These are phyloP conservation scores for Discoglossus pictus DNA, from an alignment of 2,797 vertebrate species.

Conservation along the genomic window DNA sequence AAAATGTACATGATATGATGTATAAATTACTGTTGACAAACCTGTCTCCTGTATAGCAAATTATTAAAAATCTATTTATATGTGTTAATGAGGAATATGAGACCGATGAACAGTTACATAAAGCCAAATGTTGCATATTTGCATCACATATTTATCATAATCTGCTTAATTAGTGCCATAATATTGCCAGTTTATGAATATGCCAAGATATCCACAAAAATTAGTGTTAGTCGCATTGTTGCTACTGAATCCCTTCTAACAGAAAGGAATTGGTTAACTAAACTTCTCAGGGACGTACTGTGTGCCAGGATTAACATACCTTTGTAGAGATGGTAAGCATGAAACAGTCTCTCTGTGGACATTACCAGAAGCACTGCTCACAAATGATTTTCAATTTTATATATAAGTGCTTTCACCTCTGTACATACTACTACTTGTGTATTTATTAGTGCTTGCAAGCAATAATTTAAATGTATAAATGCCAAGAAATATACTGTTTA, in stretches of 20 bases:
- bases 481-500: conserved; percentile 76
- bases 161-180: conserved; percentile 59
- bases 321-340: conserved; percentile 75
- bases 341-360: conserved; percentile 74
- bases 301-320: conserved; percentile 65
- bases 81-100: no score
- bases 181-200: conserved; percentile 59
- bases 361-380: conserved; percentile 72
- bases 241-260: no score
- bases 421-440: conserved; percentile 82
- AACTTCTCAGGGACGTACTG: conserved; percentile 75
- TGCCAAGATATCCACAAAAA: no score
- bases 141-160: conserved; percentile 73
- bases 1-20: no score
- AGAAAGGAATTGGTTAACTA: no score
- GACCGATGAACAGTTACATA: no score
- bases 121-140: conserved; percentile 61
- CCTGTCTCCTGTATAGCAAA: no score
- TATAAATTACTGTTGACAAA: no score
- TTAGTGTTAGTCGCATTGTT: no score
- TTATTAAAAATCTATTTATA: no score
- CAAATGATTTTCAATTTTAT: conserved; percentile 64
- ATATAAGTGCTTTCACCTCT: conserved; percentile 74
- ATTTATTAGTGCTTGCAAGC: conserved; percentile 80
- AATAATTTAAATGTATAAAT: conserved; percentile 90